Base-by-base conservation (phyloP, 2,888 invertebrate species). In the Caenorhabditis afra region DNA sequence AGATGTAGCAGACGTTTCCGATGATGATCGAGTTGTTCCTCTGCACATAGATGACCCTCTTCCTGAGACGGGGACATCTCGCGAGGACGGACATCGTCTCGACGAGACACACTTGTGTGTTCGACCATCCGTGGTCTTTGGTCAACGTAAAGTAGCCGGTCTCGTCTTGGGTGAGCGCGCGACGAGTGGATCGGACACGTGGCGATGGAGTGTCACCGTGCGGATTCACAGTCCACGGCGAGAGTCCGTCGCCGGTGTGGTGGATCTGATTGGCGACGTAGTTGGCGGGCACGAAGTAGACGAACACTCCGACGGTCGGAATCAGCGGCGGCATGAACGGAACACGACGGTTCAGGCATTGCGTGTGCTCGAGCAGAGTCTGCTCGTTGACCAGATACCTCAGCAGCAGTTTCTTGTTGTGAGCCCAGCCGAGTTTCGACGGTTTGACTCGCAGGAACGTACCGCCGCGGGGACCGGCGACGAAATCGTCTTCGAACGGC, bases 51-150 rank as follows among this genome's bases (percentile, higher is more conserved):
- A 84, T 47, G 14, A 83, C 68, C 22, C 85, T 47, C 59, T 85
- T 85, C 14, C 85, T 20, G 2, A 85, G 66, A 45, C 85, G 20
- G 2, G 83, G 82, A 58, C 84, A 84, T 70, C 85, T 70, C 8
- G 83, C 83, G 11, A 85, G 68, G 16, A 81, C 79, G 0, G 85
- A 84, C 61, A 83, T 79, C 14, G 81, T 85, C 70, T 85, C 85
- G 16, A 84, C 82, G 12, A 85, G 65, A 35, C 80, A 77, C 49
- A 79, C 23, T 18, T 79, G 79, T 20, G 77, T 79, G 0, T 58
- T 39, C 39, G 68, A 76, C 79, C 79, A 82, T 50, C 68, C 71
- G 8, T 41, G 7, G 22, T 81, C 84, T 44, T 73, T 81, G 18
- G 74, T 23, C 4, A 71, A 41, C 0, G 16, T n/a, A 49, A 76